Evolutionary conservation across 2,888 invertebrate genomes (phyloP).

Genomic region (Chirona hameri): DNA sequence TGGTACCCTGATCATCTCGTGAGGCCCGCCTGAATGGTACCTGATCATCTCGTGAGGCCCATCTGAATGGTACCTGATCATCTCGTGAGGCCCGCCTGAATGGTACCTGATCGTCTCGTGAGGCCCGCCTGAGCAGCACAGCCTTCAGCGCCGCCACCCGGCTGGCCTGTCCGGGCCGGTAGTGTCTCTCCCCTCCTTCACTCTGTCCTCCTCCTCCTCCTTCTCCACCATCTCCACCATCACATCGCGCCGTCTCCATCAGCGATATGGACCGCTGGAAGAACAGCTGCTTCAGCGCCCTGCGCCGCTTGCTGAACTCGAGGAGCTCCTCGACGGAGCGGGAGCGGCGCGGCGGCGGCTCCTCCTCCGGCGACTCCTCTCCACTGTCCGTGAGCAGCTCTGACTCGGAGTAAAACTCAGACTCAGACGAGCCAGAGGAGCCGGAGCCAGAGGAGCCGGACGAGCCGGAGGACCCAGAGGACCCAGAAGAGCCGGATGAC

Average conservation of each 20-base stretch:
- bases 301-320: neutral
- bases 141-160: conserved; percentile 5
- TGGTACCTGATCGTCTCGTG: neutral
- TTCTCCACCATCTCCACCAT: too few relatives aligned
- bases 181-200: neutral
- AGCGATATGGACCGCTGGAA: conserved; percentile 23
- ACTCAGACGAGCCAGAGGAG: neutral
- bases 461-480: neutral
- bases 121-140: neutral
- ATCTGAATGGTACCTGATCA: too few relatives aligned
- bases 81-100: too few relatives aligned
- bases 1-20: too few relatives aligned
- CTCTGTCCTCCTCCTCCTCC: neutral
- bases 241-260: neutral
- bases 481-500: neutral
- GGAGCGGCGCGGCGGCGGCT: neutral
- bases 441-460: neutral
- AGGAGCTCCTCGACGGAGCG: conserved; percentile 22
- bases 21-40: too few relatives aligned
- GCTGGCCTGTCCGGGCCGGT: neutral
- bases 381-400: neutral
- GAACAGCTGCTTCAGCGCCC: conserved; percentile 6
- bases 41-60: too few relatives aligned
- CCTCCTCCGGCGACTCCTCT: neutral
- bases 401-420: neutral